Conservation (phyloP, 2,113 vertebrate species). For the Bos javanicus region DNA sequence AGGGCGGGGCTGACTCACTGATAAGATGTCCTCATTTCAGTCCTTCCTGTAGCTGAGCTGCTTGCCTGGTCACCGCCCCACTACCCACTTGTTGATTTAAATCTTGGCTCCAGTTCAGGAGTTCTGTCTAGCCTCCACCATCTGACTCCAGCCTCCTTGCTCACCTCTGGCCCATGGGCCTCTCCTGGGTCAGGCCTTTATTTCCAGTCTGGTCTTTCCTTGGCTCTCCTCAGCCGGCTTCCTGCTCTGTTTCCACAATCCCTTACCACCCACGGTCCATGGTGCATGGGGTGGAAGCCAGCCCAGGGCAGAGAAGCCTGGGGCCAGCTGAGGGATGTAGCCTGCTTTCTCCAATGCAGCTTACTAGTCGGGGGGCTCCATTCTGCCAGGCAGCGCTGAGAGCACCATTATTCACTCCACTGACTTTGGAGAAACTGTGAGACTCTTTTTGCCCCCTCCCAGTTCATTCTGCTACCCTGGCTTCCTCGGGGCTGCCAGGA, state of each 20-base stretch:
- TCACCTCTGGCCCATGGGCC: neutral
- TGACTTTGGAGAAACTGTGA: neutral
- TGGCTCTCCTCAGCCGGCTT: neutral
- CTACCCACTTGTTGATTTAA: neutral
- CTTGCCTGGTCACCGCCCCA: neutral
- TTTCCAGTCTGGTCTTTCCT: neutral
- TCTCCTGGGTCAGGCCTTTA: neutral
- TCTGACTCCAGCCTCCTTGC: neutral
- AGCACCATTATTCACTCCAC: neutral
- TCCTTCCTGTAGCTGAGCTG: neutral
- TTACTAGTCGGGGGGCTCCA: neutral
- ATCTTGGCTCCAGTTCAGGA: neutral
- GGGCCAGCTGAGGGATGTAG: neutral
- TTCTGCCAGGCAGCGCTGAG: neutral
- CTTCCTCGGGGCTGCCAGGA: neutral
- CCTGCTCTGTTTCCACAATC: neutral
- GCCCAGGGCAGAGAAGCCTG: neutral
- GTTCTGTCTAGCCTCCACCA: neutral
- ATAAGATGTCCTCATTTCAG: neutral
- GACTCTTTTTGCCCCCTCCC: neutral
- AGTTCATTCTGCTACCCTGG: neutral
- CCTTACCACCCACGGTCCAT: neutral
- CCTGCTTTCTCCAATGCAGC: neutral
- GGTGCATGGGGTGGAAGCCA: neutral
- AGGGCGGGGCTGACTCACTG: accelerated